Conservation (phyloP, 2,113 vertebrate species). For the Craseonycteris thonglongyai region DNA sequence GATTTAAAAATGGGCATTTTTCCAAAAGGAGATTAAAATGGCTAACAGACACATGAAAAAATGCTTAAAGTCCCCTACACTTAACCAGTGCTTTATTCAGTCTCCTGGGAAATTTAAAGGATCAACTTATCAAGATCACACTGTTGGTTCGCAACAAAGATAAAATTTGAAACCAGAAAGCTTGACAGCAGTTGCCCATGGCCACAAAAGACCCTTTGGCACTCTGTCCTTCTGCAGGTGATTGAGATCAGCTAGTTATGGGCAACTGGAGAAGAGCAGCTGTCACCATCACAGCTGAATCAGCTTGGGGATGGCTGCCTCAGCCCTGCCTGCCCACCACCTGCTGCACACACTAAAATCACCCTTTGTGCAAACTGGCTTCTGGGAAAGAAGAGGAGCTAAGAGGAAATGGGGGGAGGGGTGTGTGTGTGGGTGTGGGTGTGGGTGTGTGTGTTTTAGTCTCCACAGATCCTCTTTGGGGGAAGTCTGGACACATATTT, state of each 20-base stretch:
- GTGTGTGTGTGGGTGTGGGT: neutral
- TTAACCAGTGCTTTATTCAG: neutral
- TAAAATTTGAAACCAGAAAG: slow-evolving; percentile 38
- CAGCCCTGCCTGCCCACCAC: slow-evolving; percentile 34
- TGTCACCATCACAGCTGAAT: slow-evolving; percentile 58
- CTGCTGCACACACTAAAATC: slow-evolving; percentile 58
- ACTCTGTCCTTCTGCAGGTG: slow-evolving; percentile 4
- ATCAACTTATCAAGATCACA: slow-evolving; percentile 28
- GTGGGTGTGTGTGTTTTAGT: neutral
- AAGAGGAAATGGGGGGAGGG: neutral
- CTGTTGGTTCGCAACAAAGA: neutral
- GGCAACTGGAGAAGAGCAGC: slow-evolving; percentile 42
- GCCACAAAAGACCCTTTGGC: slow-evolving; percentile 48
- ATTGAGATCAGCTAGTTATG: slow-evolving; percentile 42
- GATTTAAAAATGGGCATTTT: neutral
- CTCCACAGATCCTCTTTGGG: neutral
- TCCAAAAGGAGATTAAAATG: neutral
- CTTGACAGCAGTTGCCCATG: slow-evolving; percentile 21
- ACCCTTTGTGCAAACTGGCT: neutral
- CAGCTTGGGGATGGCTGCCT: neutral
- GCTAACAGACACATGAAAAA: neutral
- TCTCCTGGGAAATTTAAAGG: neutral
- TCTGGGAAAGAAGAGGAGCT: neutral
- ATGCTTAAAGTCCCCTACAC: neutral
- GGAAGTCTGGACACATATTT: neutral